Conservation (phyloP, 2,113 vertebrate genomes). For the Pristiophorus japonicus region DNA sequence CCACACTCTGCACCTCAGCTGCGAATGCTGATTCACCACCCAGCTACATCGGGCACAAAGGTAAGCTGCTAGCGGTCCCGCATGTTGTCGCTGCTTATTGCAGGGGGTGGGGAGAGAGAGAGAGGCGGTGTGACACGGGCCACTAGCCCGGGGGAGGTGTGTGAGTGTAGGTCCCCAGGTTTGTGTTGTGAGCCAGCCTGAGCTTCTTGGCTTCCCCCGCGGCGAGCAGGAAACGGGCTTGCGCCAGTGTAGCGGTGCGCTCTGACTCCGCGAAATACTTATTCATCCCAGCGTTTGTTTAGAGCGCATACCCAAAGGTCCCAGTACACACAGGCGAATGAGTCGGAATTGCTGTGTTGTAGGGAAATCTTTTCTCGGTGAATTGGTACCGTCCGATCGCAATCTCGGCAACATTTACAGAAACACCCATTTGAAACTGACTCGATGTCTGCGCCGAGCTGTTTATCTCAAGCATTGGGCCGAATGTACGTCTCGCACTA, state of each 20-base stretch:
- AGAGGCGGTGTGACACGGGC: too few relatives aligned
- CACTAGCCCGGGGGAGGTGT: too few relatives aligned
- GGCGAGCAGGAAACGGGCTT: too few relatives aligned
- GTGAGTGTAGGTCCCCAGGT: too few relatives aligned
- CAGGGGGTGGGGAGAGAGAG: too few relatives aligned
- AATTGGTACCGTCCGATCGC: not conserved
- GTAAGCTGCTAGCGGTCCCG: too few relatives aligned
- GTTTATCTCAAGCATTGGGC: not conserved
- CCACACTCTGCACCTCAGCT: not conserved
- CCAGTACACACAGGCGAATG: not conserved
- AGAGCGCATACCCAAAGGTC: too few relatives aligned
- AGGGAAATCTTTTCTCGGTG: not conserved
- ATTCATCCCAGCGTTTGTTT: too few relatives aligned
- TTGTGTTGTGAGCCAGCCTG: too few relatives aligned
- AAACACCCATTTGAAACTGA: not conserved
- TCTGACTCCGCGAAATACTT: too few relatives aligned
- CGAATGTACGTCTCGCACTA: not conserved
- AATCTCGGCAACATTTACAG: not conserved
- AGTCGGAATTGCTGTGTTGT: not conserved
- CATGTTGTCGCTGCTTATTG: not conserved
- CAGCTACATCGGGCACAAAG: too few relatives aligned
- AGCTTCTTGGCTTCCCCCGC: too few relatives aligned
- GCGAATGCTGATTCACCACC: conserved; percentile 15
- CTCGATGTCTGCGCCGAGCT: not conserved
- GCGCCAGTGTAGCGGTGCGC: not conserved